Conservation (phyloP, 1,140 invertebrate species). For the Geopemphigus sp. region DNA sequence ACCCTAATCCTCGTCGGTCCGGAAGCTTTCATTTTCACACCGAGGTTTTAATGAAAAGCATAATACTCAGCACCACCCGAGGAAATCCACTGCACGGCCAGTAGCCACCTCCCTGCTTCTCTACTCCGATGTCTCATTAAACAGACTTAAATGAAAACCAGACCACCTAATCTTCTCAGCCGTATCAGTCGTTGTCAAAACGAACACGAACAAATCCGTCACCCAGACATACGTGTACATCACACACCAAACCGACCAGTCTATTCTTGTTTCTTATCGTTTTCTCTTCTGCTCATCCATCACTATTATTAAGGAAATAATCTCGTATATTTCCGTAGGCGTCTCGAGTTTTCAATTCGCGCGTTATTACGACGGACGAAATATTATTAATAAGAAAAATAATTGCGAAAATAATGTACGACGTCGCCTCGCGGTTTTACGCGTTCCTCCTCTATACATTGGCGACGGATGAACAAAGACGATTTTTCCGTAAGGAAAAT, state of each 20-base stretch:
- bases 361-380: neutral
- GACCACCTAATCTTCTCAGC: constrained; percentile 45
- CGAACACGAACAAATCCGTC: constrained; percentile 40
- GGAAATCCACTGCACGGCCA: constrained; percentile 28
- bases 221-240: neutral
- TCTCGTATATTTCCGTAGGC: constrained; percentile 1
- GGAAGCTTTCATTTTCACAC: constrained; percentile 24
- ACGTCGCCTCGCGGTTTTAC: no score
- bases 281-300: constrained; percentile 29
- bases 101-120: neutral
- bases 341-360: constrained; percentile 10
- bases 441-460: no score
- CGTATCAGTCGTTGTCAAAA: constrained; percentile 46
- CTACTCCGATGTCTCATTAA: constrained; percentile 31
- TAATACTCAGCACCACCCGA: neutral
- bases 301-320: constrained; percentile 20
- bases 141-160: constrained; percentile 43
- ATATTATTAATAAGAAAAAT: neutral
- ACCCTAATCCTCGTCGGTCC: constrained; percentile 11
- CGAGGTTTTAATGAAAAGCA: constrained; percentile 48
- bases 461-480: no score
- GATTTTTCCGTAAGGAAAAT: no score
- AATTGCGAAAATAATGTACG: neutral
- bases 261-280: neutral
- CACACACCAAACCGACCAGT: neutral